Evolutionary conservation across 2,113 vertebrate species (phyloP).

Genomic region (Hyaena hyaena): DNA sequence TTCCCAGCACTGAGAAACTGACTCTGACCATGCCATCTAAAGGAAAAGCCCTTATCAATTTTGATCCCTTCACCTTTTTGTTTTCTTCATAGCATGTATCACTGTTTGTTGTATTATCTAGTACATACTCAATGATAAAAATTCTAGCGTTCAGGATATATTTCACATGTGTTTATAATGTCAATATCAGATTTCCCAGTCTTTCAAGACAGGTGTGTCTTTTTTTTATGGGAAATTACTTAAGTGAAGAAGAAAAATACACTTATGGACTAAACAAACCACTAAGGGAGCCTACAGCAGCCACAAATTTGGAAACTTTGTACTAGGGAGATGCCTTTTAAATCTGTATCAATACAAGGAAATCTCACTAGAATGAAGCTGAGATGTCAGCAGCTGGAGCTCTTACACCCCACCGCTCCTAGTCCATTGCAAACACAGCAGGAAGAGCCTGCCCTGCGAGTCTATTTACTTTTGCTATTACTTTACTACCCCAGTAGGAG

Average conservation of each 20-base stretch:
- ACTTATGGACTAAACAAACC: neutral
- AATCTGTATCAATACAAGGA: neutral
- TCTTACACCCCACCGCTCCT: neutral
- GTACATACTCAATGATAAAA: neutral
- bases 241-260: neutral
- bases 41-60: neutral
- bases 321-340: neutral
- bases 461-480: neutral
- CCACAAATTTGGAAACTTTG: neutral
- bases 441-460: neutral
- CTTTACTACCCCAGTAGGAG: neutral
- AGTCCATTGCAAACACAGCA: neutral
- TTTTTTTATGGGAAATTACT: neutral
- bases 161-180: neutral
- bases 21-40: neutral
- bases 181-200: neutral
- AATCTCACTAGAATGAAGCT: neutral
- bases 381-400: neutral
- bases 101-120: neutral
- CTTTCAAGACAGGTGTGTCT: neutral
- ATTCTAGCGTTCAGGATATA: neutral
- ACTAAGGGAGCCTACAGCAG: neutral
- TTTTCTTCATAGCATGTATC: neutral
- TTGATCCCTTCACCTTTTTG: neutral
- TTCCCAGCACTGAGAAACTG: neutral